These are phyloP conservation scores for Hesperophylax magnus DNA, from an alignment of 1,140 invertebrate genomes.

Conservation along the genomic window DNA sequence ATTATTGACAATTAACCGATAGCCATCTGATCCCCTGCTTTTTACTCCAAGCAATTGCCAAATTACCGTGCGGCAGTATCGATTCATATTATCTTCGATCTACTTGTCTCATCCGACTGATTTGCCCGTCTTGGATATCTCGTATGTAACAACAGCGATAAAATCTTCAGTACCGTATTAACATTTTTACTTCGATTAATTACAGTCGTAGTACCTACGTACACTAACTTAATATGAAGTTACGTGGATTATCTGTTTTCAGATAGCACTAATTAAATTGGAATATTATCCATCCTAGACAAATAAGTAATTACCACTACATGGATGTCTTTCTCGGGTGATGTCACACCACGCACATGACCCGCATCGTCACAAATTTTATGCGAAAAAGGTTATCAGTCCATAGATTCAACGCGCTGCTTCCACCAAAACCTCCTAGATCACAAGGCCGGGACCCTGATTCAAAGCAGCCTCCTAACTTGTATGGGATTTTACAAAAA, in stretches of 20 bases:
- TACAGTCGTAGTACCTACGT: too few relatives aligned
- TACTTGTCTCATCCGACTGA: not conserved
- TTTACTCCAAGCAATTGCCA: not conserved
- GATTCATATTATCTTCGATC: not conserved
- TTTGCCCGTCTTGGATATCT: not conserved
- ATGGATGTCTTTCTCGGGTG: conserved; percentile 18
- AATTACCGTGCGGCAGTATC: not conserved
- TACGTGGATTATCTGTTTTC: too few relatives aligned
- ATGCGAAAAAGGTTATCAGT: conserved; percentile 36
- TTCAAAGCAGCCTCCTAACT: too few relatives aligned
- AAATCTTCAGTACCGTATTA: too few relatives aligned
- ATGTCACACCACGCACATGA: conserved; percentile 34
- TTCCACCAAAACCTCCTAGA: too few relatives aligned
- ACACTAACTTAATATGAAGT: too few relatives aligned
- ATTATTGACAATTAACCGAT: not conserved
- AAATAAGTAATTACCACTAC: not conserved
- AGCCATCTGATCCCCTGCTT: not conserved
- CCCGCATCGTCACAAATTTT: conserved; percentile 31
- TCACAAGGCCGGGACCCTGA: too few relatives aligned
- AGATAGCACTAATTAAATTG: too few relatives aligned
- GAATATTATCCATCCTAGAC: too few relatives aligned
- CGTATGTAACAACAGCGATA: too few relatives aligned
- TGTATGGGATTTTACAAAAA: too few relatives aligned
- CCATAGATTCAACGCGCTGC: conserved; percentile 1
- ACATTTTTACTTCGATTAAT: too few relatives aligned